Evolutionary conservation across 1,140 invertebrate genomes (phyloP), one percentile per base, ranked within the genome.

Genomic region (Formica exsecta): DNA sequence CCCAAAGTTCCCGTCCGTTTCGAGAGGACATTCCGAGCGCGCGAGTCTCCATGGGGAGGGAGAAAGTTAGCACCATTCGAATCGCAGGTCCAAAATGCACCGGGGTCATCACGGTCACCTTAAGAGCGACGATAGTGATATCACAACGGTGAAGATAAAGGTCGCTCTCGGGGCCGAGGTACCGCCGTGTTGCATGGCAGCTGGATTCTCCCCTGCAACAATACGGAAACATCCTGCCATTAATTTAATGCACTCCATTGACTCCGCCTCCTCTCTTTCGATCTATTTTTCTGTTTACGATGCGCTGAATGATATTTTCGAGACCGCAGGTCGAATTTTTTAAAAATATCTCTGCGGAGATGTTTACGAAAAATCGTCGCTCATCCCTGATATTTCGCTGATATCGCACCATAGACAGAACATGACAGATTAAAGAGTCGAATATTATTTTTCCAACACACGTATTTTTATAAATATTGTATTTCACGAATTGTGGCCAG

Each of bases 201-300:
- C 95, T 88, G 96, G 96, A 93, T 96, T 96, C 88, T 96, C 96
- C 44, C 95, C 96, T 96, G 93, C 13, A 95, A 93, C 89, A 92
- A 9, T 9, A 65, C 9, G 48, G 9, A 70, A 71, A 16, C 11
- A 25, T 59, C 16, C 41, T 8, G 38, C 25, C 22, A 62, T 83
- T 83, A 83, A 83, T 80, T 57, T 38, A 32, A 83, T 57, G 22
- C 29, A 22, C 36, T 38, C 22, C 13, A 19, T 8, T 13, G 16
- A 11, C 6, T 16, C 36, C 36, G 3, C 3, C 16, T 16, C 8
- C 8, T 70, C 32, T 0, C 36, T 19, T 22, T 13, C 19, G 19
- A 11, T 51, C 48, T 36, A 61, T 61, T 73, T 41, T 71, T 61
- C 0, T 73, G 57, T 81, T 81, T 61, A 44, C 68, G 16, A 13